These are phyloP conservation scores for Mergus octosetaceus DNA, from an alignment of 2,797 vertebrate genomes.

Conservation along the genomic window DNA sequence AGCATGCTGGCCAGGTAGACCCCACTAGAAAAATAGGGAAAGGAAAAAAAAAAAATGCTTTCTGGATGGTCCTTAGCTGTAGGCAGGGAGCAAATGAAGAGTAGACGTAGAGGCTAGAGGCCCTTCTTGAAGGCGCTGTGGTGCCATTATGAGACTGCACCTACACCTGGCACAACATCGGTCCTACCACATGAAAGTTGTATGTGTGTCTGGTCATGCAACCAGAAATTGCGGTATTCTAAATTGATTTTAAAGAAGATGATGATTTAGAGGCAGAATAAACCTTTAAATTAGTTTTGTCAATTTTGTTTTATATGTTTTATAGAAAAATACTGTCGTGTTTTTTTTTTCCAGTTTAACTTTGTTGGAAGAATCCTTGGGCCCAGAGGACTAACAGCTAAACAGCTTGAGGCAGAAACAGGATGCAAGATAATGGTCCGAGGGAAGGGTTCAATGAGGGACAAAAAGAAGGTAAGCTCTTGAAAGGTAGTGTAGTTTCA, in stretches of 20 bases:
- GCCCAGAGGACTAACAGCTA: slow-evolving; percentile 96
- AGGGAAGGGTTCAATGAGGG: slow-evolving; percentile 98
- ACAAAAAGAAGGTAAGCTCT: slow-evolving; percentile 96
- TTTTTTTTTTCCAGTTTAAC: slow-evolving; percentile 85
- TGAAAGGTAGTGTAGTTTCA: not conserved
- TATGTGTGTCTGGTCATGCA: accelerated
- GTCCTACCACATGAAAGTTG: not conserved
- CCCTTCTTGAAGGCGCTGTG: not conserved
- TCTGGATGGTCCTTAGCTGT: not conserved
- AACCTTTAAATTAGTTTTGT: not conserved
- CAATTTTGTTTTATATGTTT: not conserved
- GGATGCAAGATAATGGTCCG: slow-evolving; percentile 99
- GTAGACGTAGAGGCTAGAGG: accelerated
- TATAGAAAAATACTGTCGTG: not conserved
- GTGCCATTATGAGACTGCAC: accelerated
- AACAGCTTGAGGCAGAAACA: slow-evolving; percentile 98
- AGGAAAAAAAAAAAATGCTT: not conserved
- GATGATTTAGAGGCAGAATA: not conserved
- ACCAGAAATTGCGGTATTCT: not conserved
- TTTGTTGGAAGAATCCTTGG: slow-evolving; percentile 99
- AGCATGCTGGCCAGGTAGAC: accelerated
- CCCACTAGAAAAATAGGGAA: not conserved
- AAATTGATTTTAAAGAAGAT: not conserved
- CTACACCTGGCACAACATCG: accelerated
- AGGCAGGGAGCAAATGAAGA: not conserved